A percentile compares a stretch with the other conserved stretches of the same genome.
phyloP scores from a whole-genome alignment of 1,140 invertebrate genomes.

The Tetranychus cinnabarinus region DNA sequence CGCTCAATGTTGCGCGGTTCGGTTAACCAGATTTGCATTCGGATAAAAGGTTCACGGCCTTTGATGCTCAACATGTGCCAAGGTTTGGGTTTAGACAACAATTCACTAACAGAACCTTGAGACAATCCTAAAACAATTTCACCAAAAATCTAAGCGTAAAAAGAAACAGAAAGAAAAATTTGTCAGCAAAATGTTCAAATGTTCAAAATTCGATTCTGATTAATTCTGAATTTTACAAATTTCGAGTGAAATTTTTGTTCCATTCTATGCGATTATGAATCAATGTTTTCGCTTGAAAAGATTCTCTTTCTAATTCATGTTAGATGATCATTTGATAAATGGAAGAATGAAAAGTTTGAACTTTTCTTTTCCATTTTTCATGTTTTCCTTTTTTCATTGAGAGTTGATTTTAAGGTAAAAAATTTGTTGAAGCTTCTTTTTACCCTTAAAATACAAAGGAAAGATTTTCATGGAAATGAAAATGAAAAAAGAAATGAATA shows the following conservation, averaged over 20 bases:
- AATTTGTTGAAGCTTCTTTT: no score
- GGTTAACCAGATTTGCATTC: conserved; percentile 90
- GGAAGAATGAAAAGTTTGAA: no score
- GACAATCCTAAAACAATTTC: conserved; percentile 84
- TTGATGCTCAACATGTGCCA: conserved; percentile 99
- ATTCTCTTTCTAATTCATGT: no score
- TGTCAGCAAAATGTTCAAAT: conserved; percentile 1
- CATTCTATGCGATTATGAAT: neutral
- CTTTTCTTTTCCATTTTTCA: no score
- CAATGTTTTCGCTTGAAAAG: no score
- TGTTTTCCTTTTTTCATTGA: no score
- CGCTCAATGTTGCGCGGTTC: conserved; percentile 76
- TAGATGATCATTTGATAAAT: no score
- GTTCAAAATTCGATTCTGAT: neutral
- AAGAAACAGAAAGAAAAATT: neutral
- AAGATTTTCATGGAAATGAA: no score
- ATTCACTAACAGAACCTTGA: conserved; percentile 86
- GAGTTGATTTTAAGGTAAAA: no score
- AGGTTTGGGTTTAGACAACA: conserved; percentile 89
- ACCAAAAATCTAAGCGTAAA: conserved; percentile 51
- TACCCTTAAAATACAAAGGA: no score
- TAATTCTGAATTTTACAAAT: conserved; percentile 1
- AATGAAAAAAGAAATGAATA: no score
- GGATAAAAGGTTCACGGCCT: conserved; percentile 86
- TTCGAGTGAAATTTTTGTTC: neutral